Percentiles rank a stretch among this genome's conserved stretches.
These are phyloP conservation scores for Amphipyra berbera DNA, from an alignment of 2,888 invertebrate species.

Conservation along the genomic window DNA sequence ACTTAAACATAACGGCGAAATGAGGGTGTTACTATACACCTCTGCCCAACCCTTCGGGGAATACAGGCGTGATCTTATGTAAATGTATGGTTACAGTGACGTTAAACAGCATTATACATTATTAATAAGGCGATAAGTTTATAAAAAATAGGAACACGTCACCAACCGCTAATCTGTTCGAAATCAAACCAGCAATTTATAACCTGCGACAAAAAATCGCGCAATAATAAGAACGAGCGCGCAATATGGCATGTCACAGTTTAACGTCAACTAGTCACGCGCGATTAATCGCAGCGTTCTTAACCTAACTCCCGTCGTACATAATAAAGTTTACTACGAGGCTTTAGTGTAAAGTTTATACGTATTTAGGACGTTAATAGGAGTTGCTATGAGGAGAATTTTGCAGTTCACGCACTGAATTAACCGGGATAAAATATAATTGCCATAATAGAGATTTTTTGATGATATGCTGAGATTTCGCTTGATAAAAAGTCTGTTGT, in stretches of 20 bases:
- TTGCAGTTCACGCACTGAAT: too few relatives aligned
- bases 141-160: background rate
- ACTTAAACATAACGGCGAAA: too few relatives aligned
- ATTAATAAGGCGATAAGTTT: too few relatives aligned
- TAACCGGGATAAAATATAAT: too few relatives aligned
- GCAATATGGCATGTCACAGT: conserved; percentile 12
- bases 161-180: conserved; percentile 10
- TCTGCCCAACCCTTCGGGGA: too few relatives aligned
- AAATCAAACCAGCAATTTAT: conserved; percentile 11
- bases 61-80: too few relatives aligned
- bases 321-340: conserved; percentile 6
- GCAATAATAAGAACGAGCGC: conserved; percentile 5
- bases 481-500: too few relatives aligned
- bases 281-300: conserved; percentile 13
- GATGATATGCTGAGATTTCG: background rate
- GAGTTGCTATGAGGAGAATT: background rate
- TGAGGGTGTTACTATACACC: too few relatives aligned
- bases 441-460: background rate
- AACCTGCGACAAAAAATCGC: conserved; percentile 23
- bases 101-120: too few relatives aligned
- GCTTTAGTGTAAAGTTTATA: conserved; percentile 1
- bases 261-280: conserved; percentile 21
- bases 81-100: too few relatives aligned
- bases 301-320: background rate
- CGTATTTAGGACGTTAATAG: background rate